phyloP scores from a whole-genome alignment of 2,888 invertebrate species.

The Ophraella communa region DNA sequence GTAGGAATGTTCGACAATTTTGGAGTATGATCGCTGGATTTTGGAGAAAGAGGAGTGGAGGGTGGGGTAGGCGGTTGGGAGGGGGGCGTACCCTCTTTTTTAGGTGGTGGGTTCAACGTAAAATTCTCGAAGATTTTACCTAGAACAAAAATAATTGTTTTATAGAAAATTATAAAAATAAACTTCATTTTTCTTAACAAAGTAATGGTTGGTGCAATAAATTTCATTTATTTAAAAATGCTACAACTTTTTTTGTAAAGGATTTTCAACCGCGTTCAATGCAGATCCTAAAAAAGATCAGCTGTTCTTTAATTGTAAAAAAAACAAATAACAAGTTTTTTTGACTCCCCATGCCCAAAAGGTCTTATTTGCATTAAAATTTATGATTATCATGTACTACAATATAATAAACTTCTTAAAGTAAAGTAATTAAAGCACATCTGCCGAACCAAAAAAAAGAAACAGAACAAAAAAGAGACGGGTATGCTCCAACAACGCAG shows the following conservation, averaged over 20 bases:
- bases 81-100: slow-evolving; percentile 51
- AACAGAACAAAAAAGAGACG: not conserved
- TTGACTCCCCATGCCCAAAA: not conserved
- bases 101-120: slow-evolving; percentile 52
- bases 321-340: not conserved
- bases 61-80: slow-evolving; percentile 63
- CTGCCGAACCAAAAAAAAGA: slow-evolving; percentile 13
- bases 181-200: too few relatives aligned
- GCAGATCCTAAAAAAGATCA: not conserved
- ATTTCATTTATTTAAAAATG: not conserved
- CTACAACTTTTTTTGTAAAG: too few relatives aligned
- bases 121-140: slow-evolving; percentile 63
- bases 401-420: slow-evolving; percentile 12
- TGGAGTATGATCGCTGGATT: slow-evolving; percentile 42
- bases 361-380: slow-evolving; percentile 13
- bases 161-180: too few relatives aligned
- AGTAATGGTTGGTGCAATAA: too few relatives aligned
- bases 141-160: slow-evolving; percentile 47
- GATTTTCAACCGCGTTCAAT: too few relatives aligned
- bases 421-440: slow-evolving; percentile 24
- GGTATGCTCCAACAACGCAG: slow-evolving; percentile 1
- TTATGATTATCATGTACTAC: slow-evolving; percentile 8
- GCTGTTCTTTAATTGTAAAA: not conserved
- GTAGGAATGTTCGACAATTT: slow-evolving; percentile 44
- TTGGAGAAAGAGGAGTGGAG: slow-evolving; percentile 61